These are phyloP conservation scores for Solea solea DNA, from an alignment of 2,113 vertebrate genomes.

Conservation along the genomic window DNA sequence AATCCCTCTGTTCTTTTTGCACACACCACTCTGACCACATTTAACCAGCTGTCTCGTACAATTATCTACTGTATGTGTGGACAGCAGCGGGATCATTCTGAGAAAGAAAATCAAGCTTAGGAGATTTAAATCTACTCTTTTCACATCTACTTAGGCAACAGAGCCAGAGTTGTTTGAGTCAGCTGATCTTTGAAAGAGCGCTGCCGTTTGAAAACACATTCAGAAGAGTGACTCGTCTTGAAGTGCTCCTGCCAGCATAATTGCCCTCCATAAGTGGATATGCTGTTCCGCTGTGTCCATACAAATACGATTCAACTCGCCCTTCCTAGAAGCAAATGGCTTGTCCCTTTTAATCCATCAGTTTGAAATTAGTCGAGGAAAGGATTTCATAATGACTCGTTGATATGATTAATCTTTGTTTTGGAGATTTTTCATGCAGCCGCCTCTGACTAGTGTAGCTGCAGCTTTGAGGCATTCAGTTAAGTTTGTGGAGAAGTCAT, in stretches of 20 bases:
- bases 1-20: background rate
- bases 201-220: conserved; percentile 30
- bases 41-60: conserved; percentile 42
- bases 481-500: no score
- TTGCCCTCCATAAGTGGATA: conserved; percentile 70
- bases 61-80: conserved; percentile 4
- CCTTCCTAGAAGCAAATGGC: conserved; percentile 60
- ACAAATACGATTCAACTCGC: conserved; percentile 72
- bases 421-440: conserved; percentile 1
- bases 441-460: background rate
- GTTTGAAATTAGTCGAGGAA: conserved; percentile 34
- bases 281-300: conserved; percentile 60
- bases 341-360: conserved; percentile 73
- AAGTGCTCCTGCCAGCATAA: conserved; percentile 65
- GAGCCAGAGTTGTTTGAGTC: no score
- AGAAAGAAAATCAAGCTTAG: background rate
- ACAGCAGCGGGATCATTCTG: conserved; percentile 6
- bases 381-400: conserved; percentile 34
- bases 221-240: conserved; percentile 50
- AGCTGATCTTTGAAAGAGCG: conserved; percentile 1
- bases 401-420: conserved; percentile 39
- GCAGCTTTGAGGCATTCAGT: no score
- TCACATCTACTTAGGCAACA: background rate
- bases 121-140: conserved; percentile 27
- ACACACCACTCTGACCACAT: conserved; percentile 5